These are phyloP conservation scores for Mythimna vitellina DNA, from an alignment of 2,888 invertebrate genomes.

Conservation along the genomic window DNA sequence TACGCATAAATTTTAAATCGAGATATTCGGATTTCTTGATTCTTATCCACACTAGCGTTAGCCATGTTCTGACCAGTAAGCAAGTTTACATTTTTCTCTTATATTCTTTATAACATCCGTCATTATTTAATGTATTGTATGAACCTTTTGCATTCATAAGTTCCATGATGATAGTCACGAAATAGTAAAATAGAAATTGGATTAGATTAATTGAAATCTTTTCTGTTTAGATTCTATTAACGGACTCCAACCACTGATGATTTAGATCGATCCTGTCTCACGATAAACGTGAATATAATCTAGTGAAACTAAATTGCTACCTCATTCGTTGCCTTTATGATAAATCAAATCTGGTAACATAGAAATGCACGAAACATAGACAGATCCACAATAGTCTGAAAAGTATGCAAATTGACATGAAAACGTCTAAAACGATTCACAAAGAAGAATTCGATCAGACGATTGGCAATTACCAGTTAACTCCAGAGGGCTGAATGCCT, in stretches of 20 bases:
- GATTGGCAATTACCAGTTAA: slow-evolving; percentile 37
- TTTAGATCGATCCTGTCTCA: not conserved
- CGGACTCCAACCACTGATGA: not conserved
- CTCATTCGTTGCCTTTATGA: not conserved
- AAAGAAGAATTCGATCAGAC: slow-evolving; percentile 17
- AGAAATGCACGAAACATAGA: too few species aligned
- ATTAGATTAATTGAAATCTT: not conserved
- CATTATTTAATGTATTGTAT: not conserved
- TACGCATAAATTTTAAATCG: slow-evolving; percentile 32
- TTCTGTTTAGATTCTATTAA: slow-evolving; percentile 1
- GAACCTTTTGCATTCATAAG: not conserved
- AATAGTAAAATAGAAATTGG: not conserved
- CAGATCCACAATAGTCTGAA: not conserved
- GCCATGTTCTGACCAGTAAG: not conserved
- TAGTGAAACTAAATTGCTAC: not conserved
- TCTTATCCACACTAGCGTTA: slow-evolving; percentile 14
- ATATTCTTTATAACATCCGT: not conserved
- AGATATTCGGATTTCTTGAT: slow-evolving; percentile 33
- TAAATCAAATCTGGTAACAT: not conserved
- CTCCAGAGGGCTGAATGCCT: slow-evolving; percentile 23
- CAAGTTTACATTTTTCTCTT: not conserved
- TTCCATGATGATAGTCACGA: slow-evolving; percentile 25
- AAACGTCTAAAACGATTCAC: not conserved
- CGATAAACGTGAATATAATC: slow-evolving; percentile 22
- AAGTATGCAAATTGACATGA: slow-evolving; percentile 20